Evolutionary conservation across 2,888 invertebrate species (phyloP).

Genomic region (Furcula furcula): DNA sequence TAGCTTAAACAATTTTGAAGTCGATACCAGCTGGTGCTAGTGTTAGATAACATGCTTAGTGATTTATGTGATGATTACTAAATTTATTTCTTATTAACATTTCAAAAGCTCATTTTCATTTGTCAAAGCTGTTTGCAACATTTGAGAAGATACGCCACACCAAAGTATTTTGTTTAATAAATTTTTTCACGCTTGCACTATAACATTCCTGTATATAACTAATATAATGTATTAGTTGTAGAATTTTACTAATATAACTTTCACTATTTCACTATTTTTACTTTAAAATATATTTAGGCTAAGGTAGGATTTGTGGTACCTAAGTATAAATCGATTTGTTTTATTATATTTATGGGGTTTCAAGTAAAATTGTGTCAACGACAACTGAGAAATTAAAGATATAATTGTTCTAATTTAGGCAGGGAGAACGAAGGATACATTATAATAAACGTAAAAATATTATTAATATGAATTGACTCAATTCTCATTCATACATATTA

Average conservation of each 20-base stretch:
- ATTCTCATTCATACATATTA: no score
- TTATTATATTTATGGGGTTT: constrained; percentile 18
- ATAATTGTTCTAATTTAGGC: no score
- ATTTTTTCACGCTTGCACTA: constrained; percentile 42
- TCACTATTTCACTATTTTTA: constrained; percentile 69
- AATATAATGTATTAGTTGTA: constrained; percentile 51
- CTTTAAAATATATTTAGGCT: constrained; percentile 47
- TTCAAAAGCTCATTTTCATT: no score
- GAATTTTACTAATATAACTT: constrained; percentile 62
- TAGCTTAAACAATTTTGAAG: no score
- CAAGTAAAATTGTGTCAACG: constrained; percentile 21
- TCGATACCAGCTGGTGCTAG: no score
- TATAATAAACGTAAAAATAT: no score
- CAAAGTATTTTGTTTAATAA: constrained; percentile 20
- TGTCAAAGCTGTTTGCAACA: neutral
- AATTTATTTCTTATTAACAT: no score
- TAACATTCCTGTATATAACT: constrained; percentile 56
- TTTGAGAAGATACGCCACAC: constrained; percentile 17
- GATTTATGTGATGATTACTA: no score
- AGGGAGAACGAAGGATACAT: no score
- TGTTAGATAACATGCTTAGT: no score
- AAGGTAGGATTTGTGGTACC: constrained; percentile 40
- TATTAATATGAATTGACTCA: no score
- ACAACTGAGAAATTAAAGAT: no score
- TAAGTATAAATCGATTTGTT: constrained; percentile 7